A percentile compares a stretch with the other conserved stretches of the same genome.
Conservation (phyloP, 2,888 invertebrate species). For the Darwinula stevensoni region DNA sequence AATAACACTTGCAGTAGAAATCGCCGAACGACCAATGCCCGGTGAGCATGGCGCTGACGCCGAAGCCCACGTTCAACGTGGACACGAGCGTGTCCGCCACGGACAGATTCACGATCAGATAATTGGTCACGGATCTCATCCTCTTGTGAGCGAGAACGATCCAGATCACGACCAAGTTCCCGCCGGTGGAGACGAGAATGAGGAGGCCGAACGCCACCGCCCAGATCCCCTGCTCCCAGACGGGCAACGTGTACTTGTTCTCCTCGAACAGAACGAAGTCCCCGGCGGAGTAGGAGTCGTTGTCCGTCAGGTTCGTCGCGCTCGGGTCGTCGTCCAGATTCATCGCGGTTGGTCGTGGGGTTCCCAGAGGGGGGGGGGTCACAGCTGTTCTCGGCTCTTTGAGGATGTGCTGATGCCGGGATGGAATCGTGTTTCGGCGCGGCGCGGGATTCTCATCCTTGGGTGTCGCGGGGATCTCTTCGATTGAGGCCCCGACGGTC, state of each 20-base stretch:
- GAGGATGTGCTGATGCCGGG: too few species aligned
- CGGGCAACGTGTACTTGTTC: slow-evolving; percentile 34
- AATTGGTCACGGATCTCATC: slow-evolving; percentile 92
- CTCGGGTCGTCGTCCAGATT: not conserved
- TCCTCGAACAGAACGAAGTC: too few species aligned
- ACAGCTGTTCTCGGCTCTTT: slow-evolving; percentile 1
- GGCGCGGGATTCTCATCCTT: too few species aligned
- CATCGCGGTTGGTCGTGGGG: too few species aligned
- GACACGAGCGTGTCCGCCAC: slow-evolving; percentile 89
- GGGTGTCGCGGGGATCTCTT: too few species aligned
- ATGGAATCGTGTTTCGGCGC: too few species aligned
- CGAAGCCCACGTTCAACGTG: slow-evolving; percentile 78
- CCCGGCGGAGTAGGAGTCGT: slow-evolving; percentile 1
- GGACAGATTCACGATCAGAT: slow-evolving; percentile 82
- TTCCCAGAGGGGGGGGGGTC: too few species aligned
- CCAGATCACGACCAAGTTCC: slow-evolving; percentile 92
- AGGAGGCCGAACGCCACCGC: slow-evolving; percentile 58
- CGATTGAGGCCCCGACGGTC: not conserved
- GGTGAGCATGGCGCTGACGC: slow-evolving; percentile 83
- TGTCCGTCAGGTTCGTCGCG: not conserved
- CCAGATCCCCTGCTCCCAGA: slow-evolving; percentile 71
- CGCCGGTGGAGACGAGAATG: slow-evolving; percentile 74
- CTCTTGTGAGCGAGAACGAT: slow-evolving; percentile 82
- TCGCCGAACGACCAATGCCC: slow-evolving; percentile 86
- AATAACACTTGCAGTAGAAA: slow-evolving; percentile 78